Evolutionary conservation across 1,140 invertebrate genomes (phyloP).

Genomic region (Hyposmocoma kahamanoa): DNA sequence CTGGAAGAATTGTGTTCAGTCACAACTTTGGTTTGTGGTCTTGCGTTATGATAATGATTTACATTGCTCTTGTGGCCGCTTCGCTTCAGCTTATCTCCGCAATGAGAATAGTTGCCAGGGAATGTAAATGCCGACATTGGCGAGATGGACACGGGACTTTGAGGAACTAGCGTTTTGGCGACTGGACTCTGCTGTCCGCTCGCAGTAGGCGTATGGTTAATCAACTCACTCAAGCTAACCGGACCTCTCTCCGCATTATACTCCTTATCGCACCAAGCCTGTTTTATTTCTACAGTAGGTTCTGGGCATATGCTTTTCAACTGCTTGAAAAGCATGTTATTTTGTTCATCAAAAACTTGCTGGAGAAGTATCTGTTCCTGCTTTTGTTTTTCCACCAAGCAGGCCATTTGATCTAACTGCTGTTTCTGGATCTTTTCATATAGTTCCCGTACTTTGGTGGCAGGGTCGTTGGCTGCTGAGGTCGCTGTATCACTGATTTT

Average conservation of each 20-base stretch:
- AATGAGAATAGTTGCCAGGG: too few relatives aligned
- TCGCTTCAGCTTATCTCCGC: too few relatives aligned
- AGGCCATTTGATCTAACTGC: constrained; percentile 75
- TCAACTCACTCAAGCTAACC: constrained; percentile 59
- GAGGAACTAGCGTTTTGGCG: constrained; percentile 25
- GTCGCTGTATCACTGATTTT: too few relatives aligned
- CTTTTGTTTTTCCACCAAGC: constrained; percentile 74
- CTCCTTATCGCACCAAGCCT: constrained; percentile 43
- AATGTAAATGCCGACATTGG: too few relatives aligned
- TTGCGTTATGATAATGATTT: too few relatives aligned
- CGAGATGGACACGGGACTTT: constrained; percentile 37
- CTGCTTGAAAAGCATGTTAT: constrained; percentile 72
- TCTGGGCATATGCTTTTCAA: constrained; percentile 71
- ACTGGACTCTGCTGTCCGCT: too few relatives aligned
- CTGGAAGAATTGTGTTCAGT: constrained; percentile 43
- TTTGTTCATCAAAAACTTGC: constrained; percentile 77
- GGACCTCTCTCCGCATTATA: constrained; percentile 33
- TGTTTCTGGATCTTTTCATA: constrained; percentile 76
- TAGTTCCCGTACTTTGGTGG: constrained; percentile 44
- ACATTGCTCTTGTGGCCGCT: too few relatives aligned
- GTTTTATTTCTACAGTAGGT: constrained; percentile 47
- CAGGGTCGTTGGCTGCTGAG: constrained; percentile 52
- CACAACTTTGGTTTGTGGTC: too few relatives aligned
- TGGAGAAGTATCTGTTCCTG: constrained; percentile 75
- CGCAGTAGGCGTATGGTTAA: too few relatives aligned